A percentile compares a stretch with the other conserved stretches of the same genome.
These are phyloP conservation scores for Aythya baeri DNA, from an alignment of 2,113 vertebrate species.

Conservation along the genomic window DNA sequence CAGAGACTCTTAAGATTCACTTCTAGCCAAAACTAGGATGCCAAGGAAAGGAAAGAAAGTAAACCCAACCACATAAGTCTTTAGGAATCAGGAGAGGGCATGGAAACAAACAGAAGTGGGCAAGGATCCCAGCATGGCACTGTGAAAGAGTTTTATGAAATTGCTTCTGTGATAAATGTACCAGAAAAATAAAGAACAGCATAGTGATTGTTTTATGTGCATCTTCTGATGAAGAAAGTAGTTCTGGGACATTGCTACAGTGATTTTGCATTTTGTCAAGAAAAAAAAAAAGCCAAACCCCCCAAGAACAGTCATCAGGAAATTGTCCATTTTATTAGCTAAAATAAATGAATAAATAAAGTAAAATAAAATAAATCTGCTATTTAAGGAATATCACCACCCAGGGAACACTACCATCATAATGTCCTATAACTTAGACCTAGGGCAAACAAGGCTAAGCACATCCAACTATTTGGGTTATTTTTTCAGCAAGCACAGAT, in stretches of 20 bases:
- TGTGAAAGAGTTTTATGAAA: neutral
- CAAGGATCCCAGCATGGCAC: neutral
- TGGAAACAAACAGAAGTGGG: neutral
- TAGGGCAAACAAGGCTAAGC: neutral
- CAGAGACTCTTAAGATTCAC: neutral
- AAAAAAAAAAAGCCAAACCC: neutral
- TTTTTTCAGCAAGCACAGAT: neutral
- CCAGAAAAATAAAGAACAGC: neutral
- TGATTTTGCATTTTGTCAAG: neutral
- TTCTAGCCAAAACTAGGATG: neutral
- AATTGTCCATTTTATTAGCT: neutral
- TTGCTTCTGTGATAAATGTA: neutral
- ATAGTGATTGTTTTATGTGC: neutral
- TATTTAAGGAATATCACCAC: neutral
- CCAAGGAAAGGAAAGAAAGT: neutral
- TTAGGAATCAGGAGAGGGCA: neutral
- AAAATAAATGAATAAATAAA: neutral
- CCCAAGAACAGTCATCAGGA: neutral
- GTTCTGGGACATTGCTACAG: neutral
- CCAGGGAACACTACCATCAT: neutral
- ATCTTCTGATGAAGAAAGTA: neutral
- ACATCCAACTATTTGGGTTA: neutral
- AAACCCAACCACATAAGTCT: neutral
- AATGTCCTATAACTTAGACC: neutral
- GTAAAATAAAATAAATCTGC: neutral